phyloP scores from a whole-genome alignment of 1,140 invertebrate genomes.

The Amyelois transitella region DNA sequence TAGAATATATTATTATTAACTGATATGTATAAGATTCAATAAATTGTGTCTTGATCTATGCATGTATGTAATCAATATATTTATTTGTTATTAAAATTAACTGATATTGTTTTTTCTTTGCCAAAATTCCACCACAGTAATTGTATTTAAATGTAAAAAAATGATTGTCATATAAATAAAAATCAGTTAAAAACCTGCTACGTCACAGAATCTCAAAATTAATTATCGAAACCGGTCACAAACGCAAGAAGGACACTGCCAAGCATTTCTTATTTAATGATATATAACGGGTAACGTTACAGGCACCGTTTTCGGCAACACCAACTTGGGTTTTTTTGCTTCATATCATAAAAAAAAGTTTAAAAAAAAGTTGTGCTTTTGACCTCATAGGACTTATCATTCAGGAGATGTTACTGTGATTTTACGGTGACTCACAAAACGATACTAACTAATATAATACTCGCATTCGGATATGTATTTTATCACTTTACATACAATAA shows the following conservation, averaged over 20 bases:
- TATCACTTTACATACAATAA: too few relatives aligned
- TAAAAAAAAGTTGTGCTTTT: not conserved
- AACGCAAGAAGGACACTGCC: slow-evolving; percentile 15
- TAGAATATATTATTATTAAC: too few relatives aligned
- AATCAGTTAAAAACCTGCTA: too few relatives aligned
- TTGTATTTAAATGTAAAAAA: too few relatives aligned
- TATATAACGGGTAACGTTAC: slow-evolving; percentile 12
- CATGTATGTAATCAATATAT: too few relatives aligned
- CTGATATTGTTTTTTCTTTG: too few relatives aligned
- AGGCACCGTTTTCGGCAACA: slow-evolving; percentile 13
- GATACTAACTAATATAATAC: not conserved
- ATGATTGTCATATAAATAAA: too few relatives aligned
- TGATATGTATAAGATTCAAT: too few relatives aligned
- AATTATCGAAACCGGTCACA: slow-evolving; percentile 10
- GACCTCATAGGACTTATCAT: not conserved
- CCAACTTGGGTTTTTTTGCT: slow-evolving; percentile 10
- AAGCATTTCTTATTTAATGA: slow-evolving; percentile 15
- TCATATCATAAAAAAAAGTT: not conserved
- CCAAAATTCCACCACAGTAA: too few relatives aligned
- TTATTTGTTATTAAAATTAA: too few relatives aligned
- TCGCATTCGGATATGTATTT: not conserved
- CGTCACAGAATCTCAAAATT: not conserved
- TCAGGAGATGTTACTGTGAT: not conserved
- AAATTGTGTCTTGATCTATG: too few relatives aligned
- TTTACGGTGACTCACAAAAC: not conserved